These are phyloP conservation scores for Trididemnum clinides DNA, from an alignment of 23 tunicate genomes.

Conservation along the genomic window DNA sequence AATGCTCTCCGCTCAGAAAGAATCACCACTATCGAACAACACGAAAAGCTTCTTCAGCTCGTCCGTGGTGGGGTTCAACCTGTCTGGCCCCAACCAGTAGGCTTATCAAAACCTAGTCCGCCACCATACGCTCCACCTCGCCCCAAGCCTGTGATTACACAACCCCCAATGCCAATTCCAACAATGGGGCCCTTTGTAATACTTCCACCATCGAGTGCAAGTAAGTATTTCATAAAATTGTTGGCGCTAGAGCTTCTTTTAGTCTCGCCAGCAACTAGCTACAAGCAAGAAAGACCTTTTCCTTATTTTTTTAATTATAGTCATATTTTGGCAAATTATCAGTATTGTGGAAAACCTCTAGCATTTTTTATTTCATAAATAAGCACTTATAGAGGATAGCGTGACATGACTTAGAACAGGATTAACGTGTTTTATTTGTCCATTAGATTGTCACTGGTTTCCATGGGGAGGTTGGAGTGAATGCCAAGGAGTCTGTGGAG, in stretches of 20 bases:
- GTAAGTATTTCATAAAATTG: too few species aligned
- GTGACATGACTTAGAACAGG: too few species aligned
- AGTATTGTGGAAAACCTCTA: too few species aligned
- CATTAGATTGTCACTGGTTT: constrained; percentile 78
- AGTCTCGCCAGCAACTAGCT: background rate
- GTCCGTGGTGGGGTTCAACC: background rate
- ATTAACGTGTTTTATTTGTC: too few species aligned
- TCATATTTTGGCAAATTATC: too few species aligned
- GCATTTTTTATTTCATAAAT: too few species aligned
- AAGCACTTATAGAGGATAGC: too few species aligned
- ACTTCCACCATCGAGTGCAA: background rate
- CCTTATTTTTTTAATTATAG: too few species aligned
- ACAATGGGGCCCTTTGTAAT: background rate
- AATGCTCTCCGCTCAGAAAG: background rate
- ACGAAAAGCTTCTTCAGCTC: background rate
- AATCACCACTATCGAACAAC: background rate
- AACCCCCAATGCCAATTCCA: background rate
- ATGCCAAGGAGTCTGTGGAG: constrained; percentile 79
- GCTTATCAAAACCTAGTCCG: background rate
- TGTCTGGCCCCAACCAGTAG: background rate
- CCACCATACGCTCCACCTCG: background rate
- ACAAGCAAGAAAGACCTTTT: background rate
- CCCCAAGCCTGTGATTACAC: background rate
- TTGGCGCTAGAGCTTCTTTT: background rate
- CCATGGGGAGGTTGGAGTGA: constrained; percentile 94